These are phyloP conservation scores for Xenopus borealis DNA, from an alignment of 2,113 vertebrate species.

Conservation along the genomic window DNA sequence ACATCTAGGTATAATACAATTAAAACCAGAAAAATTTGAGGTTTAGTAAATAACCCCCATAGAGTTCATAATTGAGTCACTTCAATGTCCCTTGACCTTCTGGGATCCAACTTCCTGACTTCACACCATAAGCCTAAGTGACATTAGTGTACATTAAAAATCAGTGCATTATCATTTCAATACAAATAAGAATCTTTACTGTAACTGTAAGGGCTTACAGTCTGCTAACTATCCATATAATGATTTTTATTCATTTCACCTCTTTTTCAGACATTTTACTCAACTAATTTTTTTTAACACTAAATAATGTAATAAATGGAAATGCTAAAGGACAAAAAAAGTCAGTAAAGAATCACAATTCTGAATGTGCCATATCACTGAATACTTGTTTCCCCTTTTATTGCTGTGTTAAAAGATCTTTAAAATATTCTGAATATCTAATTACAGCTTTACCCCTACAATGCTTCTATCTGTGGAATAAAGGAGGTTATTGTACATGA, in stretches of 20 bases:
- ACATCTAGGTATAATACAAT: too few species aligned
- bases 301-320: neutral
- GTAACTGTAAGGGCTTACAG: too few species aligned
- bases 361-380: constrained; percentile 34
- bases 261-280: neutral
- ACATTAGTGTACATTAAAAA: too few species aligned
- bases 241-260: neutral
- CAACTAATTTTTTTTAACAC: neutral
- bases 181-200: too few species aligned
- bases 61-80: too few species aligned
- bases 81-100: too few species aligned
- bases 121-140: too few species aligned
- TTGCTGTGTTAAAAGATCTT: constrained; percentile 38
- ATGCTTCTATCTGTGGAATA: constrained; percentile 44
- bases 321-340: constrained; percentile 12
- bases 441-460: constrained; percentile 42
- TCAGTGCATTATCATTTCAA: too few species aligned
- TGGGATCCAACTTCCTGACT: too few species aligned
- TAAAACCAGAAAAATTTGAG: too few species aligned
- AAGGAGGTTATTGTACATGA: constrained; percentile 45
- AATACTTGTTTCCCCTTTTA: constrained; percentile 20
- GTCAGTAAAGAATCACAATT: constrained; percentile 39
- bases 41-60: too few species aligned
- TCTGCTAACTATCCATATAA: too few species aligned
- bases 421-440: constrained; percentile 45